These are phyloP conservation scores for Ursus arctos DNA, from an alignment of 2,113 vertebrate genomes.

Conservation along the genomic window DNA sequence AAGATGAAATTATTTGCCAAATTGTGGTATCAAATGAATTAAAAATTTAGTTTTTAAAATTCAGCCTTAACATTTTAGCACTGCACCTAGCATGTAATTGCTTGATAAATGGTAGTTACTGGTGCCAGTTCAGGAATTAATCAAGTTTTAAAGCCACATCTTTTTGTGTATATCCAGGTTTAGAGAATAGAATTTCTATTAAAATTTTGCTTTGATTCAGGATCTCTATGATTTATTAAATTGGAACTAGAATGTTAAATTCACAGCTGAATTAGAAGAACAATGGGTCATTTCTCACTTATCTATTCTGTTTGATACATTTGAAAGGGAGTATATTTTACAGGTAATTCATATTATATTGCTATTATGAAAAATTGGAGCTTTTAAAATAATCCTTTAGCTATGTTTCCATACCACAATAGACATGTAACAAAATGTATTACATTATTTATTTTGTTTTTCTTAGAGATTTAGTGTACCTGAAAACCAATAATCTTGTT, in stretches of 20 bases:
- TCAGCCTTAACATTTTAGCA: conserved; percentile 31
- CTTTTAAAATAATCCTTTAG: not conserved
- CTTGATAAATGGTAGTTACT: conserved; percentile 50
- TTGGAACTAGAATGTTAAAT: conserved; percentile 38
- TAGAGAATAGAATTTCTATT: conserved; percentile 6
- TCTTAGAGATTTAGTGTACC: conserved; percentile 62
- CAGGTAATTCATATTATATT: not conserved
- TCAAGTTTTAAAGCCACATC: not conserved
- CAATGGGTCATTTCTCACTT: not conserved
- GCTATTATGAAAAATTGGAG: not conserved
- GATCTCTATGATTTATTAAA: not conserved
- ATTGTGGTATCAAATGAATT: not conserved
- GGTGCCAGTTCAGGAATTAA: conserved; percentile 21
- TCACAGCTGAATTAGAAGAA: conserved; percentile 8
- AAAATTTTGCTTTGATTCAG: conserved; percentile 36
- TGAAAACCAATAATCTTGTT: conserved; percentile 74
- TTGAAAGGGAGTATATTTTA: conserved; percentile 16
- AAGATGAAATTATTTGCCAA: conserved; percentile 49
- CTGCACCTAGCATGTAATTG: not conserved
- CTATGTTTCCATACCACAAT: conserved; percentile 5
- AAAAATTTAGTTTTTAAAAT: not conserved
- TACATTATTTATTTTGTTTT: conserved; percentile 63
- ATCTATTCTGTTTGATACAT: not conserved
- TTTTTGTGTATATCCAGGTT: not conserved
- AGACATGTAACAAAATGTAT: conserved; percentile 43